These are phyloP conservation scores for Gephyroberyx darwinii DNA, from an alignment of 2,797 vertebrate species.

Conservation along the genomic window DNA sequence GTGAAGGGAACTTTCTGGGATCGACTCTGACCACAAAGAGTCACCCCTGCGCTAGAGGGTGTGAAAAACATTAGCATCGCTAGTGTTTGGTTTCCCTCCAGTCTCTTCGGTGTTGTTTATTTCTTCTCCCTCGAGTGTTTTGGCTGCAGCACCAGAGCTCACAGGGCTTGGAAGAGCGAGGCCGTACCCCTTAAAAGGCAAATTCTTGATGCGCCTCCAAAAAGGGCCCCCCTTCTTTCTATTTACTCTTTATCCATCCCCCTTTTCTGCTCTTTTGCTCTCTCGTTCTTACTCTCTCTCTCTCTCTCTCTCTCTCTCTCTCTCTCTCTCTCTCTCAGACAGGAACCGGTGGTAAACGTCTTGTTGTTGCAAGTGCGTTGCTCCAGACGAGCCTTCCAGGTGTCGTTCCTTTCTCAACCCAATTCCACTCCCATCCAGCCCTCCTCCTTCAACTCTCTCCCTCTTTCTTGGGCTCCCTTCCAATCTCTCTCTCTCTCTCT, in stretches of 20 bases:
- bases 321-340: conserved; percentile 20
- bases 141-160: conserved; percentile 56
- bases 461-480: conserved; percentile 10
- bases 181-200: conserved; percentile 79
- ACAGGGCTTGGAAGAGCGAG: conserved; percentile 57
- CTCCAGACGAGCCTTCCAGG: conserved; percentile 57
- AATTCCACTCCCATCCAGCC: neutral
- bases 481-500: conserved; percentile 18
- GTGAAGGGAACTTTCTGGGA: neutral
- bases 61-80: conserved; percentile 7
- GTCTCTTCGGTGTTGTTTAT: conserved; percentile 62
- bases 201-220: conserved; percentile 77
- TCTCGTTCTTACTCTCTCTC: conserved; percentile 25
- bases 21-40: neutral
- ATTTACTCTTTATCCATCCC: conserved; percentile 47
- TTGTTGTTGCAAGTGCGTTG: conserved; percentile 55
- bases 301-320: neutral
- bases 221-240: conserved; percentile 40
- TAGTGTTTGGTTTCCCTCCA: neutral
- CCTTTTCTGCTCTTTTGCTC: conserved; percentile 32
- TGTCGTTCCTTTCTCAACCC: conserved; percentile 45
- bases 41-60: neutral
- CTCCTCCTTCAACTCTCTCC: conserved; percentile 1
- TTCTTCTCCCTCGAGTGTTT: conserved; percentile 59
- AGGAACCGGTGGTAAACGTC: conserved; percentile 14